phyloP scores from a whole-genome alignment of 1,140 invertebrate species.

The Sinella curviseta region DNA sequence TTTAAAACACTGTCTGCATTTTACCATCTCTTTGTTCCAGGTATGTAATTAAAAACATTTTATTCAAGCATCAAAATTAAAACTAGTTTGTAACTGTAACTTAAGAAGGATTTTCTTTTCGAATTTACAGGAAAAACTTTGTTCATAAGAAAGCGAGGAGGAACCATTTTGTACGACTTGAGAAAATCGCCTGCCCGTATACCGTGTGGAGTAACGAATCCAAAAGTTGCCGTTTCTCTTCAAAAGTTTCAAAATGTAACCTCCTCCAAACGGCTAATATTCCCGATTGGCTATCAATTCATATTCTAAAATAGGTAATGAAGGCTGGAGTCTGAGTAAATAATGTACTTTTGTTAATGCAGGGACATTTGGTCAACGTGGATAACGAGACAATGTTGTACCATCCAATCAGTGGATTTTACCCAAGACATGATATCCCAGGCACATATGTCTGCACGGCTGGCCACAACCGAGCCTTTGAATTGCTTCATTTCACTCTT shows the following conservation, averaged over 20 bases:
- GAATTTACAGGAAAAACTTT: slow-evolving; percentile 21
- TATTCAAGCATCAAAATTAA: neutral
- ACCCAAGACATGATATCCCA: slow-evolving; percentile 26
- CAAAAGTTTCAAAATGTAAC: slow-evolving; percentile 36
- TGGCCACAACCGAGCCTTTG: neutral
- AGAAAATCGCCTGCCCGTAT: slow-evolving; percentile 37
- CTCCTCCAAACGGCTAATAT: neutral
- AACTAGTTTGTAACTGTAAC: neutral
- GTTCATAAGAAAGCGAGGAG: slow-evolving; percentile 27
- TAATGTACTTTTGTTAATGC: too few relatives aligned
- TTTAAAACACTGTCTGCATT: slow-evolving; percentile 36
- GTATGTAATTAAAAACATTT: neutral
- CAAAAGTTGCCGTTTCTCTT: slow-evolving; percentile 28
- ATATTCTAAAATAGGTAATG: too few relatives aligned
- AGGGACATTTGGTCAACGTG: slow-evolving; percentile 25
- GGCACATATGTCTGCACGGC: slow-evolving; percentile 38
- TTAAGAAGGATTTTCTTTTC: neutral
- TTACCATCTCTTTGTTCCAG: slow-evolving; percentile 34
- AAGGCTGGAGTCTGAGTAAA: too few relatives aligned
- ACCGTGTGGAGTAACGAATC: slow-evolving; percentile 36
- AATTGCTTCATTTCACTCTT: slow-evolving; percentile 33
- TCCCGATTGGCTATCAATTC: neutral
- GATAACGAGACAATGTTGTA: slow-evolving; percentile 34
- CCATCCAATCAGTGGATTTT: slow-evolving; percentile 37
- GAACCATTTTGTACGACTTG: slow-evolving; percentile 28